These are phyloP conservation scores for Hydrolagus colliei DNA, from an alignment of 2,797 vertebrate genomes.

Conservation along the genomic window DNA sequence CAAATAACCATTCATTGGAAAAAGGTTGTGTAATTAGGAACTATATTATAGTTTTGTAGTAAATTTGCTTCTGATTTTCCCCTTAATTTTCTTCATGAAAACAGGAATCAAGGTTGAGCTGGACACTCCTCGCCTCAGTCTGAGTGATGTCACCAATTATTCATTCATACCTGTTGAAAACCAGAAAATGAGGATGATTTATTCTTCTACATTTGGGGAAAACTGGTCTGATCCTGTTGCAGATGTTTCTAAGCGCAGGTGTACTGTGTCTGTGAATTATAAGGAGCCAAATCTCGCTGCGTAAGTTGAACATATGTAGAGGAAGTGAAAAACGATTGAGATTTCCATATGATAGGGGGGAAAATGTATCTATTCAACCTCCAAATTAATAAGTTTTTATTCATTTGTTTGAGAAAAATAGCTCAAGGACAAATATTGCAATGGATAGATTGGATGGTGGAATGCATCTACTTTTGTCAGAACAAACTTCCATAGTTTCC, in stretches of 20 bases:
- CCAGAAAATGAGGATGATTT: conserved; percentile 48
- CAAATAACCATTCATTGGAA: not conserved
- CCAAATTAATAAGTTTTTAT: not conserved
- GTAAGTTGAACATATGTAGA: conserved; percentile 50
- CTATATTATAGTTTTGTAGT: not conserved
- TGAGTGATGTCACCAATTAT: conserved; percentile 81
- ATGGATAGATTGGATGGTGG: not conserved
- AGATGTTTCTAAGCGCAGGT: conserved; percentile 60
- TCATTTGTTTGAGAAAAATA: not conserved
- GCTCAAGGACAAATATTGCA: not conserved
- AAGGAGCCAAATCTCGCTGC: conserved; percentile 71
- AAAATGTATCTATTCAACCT: not conserved
- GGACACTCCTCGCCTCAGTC: conserved; percentile 49
- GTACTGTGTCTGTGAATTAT: conserved; percentile 68
- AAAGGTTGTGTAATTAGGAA: not conserved
- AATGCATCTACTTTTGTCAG: conserved; percentile 17
- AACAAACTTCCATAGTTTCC: no score
- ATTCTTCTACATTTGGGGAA: conserved; percentile 37
- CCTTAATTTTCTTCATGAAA: not conserved
- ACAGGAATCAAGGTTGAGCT: not conserved
- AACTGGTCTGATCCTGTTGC: conserved; percentile 45
- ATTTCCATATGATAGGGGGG: not conserved
- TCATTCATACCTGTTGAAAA: conserved; percentile 49
- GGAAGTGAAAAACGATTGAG: not conserved
- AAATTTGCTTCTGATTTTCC: conserved; percentile 17